These are phyloP conservation scores for Xenops minutus DNA, from an alignment of 2,797 vertebrate genomes.

Conservation along the genomic window DNA sequence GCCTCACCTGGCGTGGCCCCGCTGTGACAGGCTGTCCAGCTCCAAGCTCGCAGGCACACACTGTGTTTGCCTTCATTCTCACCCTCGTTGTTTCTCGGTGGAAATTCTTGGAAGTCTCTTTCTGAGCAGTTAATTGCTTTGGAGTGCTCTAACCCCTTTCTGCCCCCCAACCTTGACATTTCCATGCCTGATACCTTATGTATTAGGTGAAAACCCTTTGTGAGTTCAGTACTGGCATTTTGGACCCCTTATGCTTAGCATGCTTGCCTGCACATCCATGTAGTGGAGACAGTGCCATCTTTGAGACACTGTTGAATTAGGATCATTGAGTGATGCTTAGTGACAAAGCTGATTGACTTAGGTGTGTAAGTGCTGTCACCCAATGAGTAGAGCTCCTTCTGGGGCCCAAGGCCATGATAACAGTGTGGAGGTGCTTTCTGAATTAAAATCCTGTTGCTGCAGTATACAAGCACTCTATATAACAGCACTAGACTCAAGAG, in stretches of 20 bases:
- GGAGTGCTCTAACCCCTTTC: neutral
- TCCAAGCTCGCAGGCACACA: neutral
- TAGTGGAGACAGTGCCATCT: neutral
- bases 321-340: neutral
- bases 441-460: neutral
- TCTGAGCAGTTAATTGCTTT: neutral
- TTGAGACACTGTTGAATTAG: neutral
- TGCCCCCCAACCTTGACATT: rapidly evolving
- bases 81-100: neutral
- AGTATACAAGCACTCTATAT: rapidly evolving
- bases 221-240: neutral
- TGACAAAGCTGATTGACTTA: neutral
- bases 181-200: rapidly evolving
- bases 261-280: neutral
- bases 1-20: neutral
- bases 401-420: neutral
- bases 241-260: rapidly evolving
- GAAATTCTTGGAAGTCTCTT: neutral
- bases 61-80: rapidly evolving
- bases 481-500: neutral
- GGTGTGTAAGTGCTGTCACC: neutral
- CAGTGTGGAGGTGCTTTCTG: neutral
- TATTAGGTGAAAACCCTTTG: neutral
- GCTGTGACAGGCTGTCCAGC: rapidly evolving
- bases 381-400: neutral